Base-by-base conservation (phyloP, 2,888 invertebrate species). In the Acrobasis suavella region DNA sequence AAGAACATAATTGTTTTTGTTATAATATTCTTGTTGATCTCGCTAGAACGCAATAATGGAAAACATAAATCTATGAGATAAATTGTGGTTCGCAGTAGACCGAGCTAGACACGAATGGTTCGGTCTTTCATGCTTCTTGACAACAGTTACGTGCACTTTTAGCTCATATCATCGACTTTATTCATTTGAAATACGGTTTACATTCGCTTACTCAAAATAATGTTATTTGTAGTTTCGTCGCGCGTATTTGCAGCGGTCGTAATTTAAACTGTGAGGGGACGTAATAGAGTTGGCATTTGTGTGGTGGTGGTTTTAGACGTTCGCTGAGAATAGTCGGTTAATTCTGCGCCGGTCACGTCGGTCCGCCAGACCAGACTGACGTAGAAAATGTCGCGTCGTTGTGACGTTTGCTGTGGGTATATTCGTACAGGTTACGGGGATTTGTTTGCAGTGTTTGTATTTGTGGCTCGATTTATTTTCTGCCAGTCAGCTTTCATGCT, bases 61-160 rank as follows among this genome's bases (percentile, higher is more conserved):
- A 81, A 78, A 83, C 85, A 87, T 89, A 87, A 89, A 89, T 89
- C 85, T 85, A 78, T 78, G 80, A 85, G 87, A 86, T 86, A 88
- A 85, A 87, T 87, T 85, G 82, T 85, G 82, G 80, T 80, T 80
- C 77, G 78, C 78, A 82, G 80, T 77, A 78, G 76, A 76, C 81
- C 80, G 82, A 77, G 76, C 76, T 77, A 83, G 85, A 86, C 79
- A 80, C 74, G 80, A 79, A 82, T 80, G 77, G 66, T 69, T 76
- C 75, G 76, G 79, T 77, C 81, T 80, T 83, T 80, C 83, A 78
- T 86, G 80, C 77, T 77, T 83, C 85, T 81, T 83, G 83, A 86
- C 85, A 85, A 81, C 80, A 82, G 75, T 77, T 79, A 79, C 77
- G 75, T 77, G 74, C 63, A 64, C 60, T 63, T 69, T 67, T 55